Evolutionary conservation across 2,888 invertebrate species (phyloP).

Genomic region (Drosophila limbata): DNA sequence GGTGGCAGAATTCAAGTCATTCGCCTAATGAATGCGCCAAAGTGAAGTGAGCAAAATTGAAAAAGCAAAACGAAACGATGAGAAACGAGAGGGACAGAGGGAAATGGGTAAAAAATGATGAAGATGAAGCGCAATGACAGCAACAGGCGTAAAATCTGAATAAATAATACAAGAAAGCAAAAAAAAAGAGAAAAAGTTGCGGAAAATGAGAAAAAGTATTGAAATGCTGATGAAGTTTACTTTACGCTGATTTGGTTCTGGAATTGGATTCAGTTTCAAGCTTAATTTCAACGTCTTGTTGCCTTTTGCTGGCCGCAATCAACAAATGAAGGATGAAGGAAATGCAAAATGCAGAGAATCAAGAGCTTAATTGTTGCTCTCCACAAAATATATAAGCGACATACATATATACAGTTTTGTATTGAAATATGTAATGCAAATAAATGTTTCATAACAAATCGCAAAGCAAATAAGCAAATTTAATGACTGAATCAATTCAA

Average conservation of each 20-base stretch:
- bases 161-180: conserved; percentile 62
- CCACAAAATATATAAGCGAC: too few species aligned
- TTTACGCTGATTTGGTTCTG: conserved; percentile 58
- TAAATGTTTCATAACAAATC: conserved; percentile 38
- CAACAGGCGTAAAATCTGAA: conserved; percentile 78
- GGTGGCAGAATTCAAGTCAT: conserved; percentile 70
- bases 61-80: conserved; percentile 50
- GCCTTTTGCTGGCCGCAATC: conserved; percentile 64
- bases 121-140: conserved; percentile 68
- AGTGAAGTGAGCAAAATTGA: conserved; percentile 61
- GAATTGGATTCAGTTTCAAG: conserved; percentile 34
- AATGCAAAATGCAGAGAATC: conserved; percentile 39
- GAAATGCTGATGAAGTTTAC: conserved; percentile 81
- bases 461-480: conserved; percentile 47
- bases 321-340: conserved; percentile 53
- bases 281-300: conserved; percentile 57
- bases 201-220: conserved; percentile 64
- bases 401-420: too few species aligned
- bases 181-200: conserved; percentile 9
- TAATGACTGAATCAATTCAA: conserved; percentile 50
- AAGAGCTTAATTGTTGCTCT: conserved; percentile 50
- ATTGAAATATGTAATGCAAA: conserved; percentile 36
- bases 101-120: conserved; percentile 15
- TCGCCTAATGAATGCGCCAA: conserved; percentile 77
- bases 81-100: conserved; percentile 3